Evolutionary conservation across 1,140 invertebrate species (phyloP).

Genomic region (Tribolium madens): DNA sequence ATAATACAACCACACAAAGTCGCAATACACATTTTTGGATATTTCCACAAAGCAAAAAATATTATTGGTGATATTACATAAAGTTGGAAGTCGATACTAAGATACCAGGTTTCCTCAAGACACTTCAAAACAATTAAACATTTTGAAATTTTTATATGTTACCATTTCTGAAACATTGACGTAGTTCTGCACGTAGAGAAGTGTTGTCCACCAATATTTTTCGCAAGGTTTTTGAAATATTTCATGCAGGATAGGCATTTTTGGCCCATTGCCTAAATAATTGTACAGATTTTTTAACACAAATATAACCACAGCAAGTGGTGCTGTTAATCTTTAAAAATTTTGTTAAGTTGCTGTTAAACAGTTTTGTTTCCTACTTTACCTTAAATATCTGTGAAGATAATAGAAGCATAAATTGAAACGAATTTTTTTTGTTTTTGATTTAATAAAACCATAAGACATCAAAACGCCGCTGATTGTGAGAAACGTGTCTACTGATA

Average conservation of each 20-base stretch:
- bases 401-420: slow-evolving; percentile 54
- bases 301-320: slow-evolving; percentile 70
- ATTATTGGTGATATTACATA: slow-evolving; percentile 70
- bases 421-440: slow-evolving; percentile 64
- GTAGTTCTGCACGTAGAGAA: slow-evolving; percentile 71
- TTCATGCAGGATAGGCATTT: slow-evolving; percentile 61
- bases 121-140: slow-evolving; percentile 55
- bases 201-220: slow-evolving; percentile 69
- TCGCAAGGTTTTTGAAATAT: slow-evolving; percentile 63
- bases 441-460: slow-evolving; percentile 69
- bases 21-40: slow-evolving; percentile 39
- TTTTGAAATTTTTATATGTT: neutral
- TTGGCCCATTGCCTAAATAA: slow-evolving; percentile 72
- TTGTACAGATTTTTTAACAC: slow-evolving; percentile 69
- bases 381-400: slow-evolving; percentile 56
- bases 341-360: slow-evolving; percentile 50
- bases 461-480: slow-evolving; percentile 70
- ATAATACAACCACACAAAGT: slow-evolving; percentile 2
- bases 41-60: slow-evolving; percentile 60
- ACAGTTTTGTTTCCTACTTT: neutral
- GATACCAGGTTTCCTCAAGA: slow-evolving; percentile 65
- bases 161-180: slow-evolving; percentile 65
- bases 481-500: slow-evolving; percentile 72
- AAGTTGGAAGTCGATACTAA: slow-evolving; percentile 78
- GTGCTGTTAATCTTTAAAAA: slow-evolving; percentile 72